Base-by-base conservation (phyloP, 2,113 vertebrate genomes). In the Dromas ardeola region DNA sequence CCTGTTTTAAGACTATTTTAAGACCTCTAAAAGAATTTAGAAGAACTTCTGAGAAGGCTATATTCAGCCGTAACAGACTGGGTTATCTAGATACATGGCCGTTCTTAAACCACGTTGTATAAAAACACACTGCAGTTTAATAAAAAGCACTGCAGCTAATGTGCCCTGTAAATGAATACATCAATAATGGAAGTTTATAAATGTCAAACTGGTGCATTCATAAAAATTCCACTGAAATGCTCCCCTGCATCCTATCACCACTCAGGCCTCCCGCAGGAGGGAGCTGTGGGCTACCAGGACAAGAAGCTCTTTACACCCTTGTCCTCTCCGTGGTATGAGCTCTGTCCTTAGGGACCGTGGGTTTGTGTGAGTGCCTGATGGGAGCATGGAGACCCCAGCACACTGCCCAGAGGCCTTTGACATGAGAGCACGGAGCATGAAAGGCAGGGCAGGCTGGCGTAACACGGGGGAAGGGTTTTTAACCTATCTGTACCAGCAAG, bases 11-110 rank as follows among this genome's bases (percentile, higher is more conserved):
- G 82, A 58, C 38, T 76, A 69, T 79, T 96, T 89, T 85, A 92
- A 94, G 82, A 89, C n/a, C 77, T 93, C 78, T 43, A 81, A 63
- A 88, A 87, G 50, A 78, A 89, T 87, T 71, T 56, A 79, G 91
- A 77, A 56, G 30, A 69, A 65, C 42, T 91, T 72, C 34, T 65
- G 70, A 76, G 86, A 85, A 72, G 34, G 36, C 16, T 74, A 21
- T 42, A 70, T 76, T 62, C 78, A 89, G 45, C 38, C 5, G 5
- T 91, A 91, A 79, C 63, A 86, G 73, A 81, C n/a, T 81, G 47
- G 32, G 67, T 83, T 87, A 52, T 55, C 80, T 47, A 80, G 71
- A 56, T 70, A 59, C 1, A 25, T 26, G 59, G 63, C 67, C 79
- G 73, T 26, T 56, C 77, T 91, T 70, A 63, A 94, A 45, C 29